Evolutionary conservation across 2,797 vertebrate species (phyloP).

Genomic region (Falco biarmicus): DNA sequence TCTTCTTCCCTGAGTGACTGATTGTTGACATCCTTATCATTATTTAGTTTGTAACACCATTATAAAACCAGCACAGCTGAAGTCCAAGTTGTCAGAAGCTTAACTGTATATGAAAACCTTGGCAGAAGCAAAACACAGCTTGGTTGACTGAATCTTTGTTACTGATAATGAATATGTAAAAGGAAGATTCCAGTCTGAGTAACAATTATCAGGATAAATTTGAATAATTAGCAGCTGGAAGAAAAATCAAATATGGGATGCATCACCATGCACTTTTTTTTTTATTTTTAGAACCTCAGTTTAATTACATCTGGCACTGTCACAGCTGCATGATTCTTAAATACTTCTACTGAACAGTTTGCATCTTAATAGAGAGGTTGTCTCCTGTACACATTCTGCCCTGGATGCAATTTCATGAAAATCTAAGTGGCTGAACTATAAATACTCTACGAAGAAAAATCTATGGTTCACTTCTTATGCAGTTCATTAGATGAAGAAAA

Average conservation of each 20-base stretch:
- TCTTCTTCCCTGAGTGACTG: neutral
- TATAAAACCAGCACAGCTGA: neutral
- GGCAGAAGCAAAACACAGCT: neutral
- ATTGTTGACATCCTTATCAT: neutral
- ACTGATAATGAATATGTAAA: neutral
- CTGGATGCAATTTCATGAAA: neutral
- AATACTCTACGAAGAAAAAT: neutral
- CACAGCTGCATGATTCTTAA: slow-evolving; percentile 29
- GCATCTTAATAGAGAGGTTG: slow-evolving; percentile 1
- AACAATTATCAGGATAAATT: neutral
- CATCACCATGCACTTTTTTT: neutral
- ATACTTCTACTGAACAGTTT: neutral
- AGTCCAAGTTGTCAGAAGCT: neutral
- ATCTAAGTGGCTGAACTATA: neutral
- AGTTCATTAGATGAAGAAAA: neutral
- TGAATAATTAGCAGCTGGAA: neutral
- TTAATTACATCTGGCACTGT: slow-evolving; percentile 15
- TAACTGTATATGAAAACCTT: neutral
- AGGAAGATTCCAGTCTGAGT: neutral
- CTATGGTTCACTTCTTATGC: neutral
- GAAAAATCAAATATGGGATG: neutral
- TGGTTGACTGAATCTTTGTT: neutral
- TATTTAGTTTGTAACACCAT: neutral
- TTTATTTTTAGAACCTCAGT: slow-evolving; percentile 36
- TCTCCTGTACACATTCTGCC: neutral